A percentile compares a stretch with the other conserved stretches of the same genome.
These are phyloP conservation scores for Micromys minutus DNA, from an alignment of 2,113 vertebrate genomes.

Conservation along the genomic window DNA sequence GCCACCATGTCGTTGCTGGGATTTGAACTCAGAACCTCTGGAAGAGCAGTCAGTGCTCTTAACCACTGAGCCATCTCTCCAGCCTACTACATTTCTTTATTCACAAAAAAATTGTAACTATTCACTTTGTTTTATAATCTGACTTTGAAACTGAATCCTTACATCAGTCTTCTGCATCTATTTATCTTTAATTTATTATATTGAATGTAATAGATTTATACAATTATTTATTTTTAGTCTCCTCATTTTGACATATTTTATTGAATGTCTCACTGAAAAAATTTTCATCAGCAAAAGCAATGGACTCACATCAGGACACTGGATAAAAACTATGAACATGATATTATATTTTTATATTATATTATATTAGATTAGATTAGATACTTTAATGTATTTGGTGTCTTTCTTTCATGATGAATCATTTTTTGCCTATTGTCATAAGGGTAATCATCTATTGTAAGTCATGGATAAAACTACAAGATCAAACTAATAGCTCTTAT, in stretches of 20 bases:
- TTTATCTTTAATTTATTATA: not conserved
- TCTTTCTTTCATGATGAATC: not conserved
- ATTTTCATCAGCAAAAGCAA: not conserved
- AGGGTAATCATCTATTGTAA: not conserved
- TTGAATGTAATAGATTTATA: not conserved
- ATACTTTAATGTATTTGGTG: not conserved
- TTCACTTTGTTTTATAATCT: not conserved
- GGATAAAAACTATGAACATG: not conserved
- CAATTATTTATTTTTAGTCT: not conserved
- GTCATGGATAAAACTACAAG: not conserved
- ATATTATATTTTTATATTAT: not conserved
- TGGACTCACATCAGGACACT: not conserved
- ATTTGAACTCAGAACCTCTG: no score
- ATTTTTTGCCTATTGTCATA: not conserved
- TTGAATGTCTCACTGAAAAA: not conserved
- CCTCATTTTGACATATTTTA: not conserved
- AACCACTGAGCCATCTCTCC: no score
- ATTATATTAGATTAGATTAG: no score
- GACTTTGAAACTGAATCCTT: no score
- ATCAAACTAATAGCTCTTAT: not conserved
- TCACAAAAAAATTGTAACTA: not conserved
- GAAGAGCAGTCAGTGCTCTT: no score
- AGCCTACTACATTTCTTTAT: not conserved
- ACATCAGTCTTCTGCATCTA: not conserved
- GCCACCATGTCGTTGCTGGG: no score